Conservation (phyloP, 2,113 vertebrate genomes). For the Chrysemys picta region DNA sequence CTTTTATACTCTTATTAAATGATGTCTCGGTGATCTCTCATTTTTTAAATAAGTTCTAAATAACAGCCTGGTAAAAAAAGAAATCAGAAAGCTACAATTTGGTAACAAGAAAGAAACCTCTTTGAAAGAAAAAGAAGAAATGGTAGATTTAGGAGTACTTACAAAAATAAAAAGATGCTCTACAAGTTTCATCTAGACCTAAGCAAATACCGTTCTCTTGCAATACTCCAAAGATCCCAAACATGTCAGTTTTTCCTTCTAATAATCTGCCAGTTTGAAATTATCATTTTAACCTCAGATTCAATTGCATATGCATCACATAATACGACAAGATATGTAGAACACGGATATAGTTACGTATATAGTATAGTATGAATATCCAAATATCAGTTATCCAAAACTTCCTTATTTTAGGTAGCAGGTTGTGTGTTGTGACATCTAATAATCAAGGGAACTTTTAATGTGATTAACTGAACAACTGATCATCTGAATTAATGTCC, state of each 20-base stretch:
- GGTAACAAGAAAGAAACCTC: neutral
- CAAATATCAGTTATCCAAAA: neutral
- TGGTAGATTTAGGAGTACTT: neutral
- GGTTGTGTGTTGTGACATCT: neutral
- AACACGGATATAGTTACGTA: neutral
- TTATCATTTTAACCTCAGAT: neutral
- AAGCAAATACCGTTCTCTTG: neutral
- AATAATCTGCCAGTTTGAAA: neutral
- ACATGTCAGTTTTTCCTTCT: neutral
- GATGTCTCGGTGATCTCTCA: slow-evolving; percentile 13
- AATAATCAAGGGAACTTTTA: slow-evolving; percentile 60
- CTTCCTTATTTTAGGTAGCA: neutral
- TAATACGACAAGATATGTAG: neutral
- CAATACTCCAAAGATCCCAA: neutral
- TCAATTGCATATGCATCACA: fast-evolving
- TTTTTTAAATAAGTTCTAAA: slow-evolving; percentile 39
- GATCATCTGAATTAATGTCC: slow-evolving; percentile 40
- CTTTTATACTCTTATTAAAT: slow-evolving; percentile 56
- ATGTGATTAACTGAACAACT: slow-evolving; percentile 57
- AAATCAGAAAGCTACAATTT: neutral
- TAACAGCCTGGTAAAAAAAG: slow-evolving; percentile 8
- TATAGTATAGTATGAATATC: neutral
- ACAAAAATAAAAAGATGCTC: neutral
- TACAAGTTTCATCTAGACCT: neutral
- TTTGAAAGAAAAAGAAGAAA: neutral